Conservation (phyloP, 1,140 invertebrate species). For the Apis dorsata region DNA sequence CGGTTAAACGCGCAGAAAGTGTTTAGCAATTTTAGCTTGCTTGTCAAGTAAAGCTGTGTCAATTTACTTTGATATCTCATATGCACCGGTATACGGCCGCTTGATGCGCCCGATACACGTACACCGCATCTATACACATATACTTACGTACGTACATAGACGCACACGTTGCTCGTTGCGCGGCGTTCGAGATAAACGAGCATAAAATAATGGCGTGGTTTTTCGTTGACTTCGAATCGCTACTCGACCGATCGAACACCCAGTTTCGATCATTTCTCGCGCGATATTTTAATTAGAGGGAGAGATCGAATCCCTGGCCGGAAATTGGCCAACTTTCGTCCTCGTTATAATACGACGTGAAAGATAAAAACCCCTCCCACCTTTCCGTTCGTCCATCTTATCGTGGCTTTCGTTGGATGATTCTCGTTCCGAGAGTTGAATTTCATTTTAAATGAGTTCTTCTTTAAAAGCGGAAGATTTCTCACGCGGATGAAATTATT, state of each 20-base stretch:
- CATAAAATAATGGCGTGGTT: constrained; percentile 51
- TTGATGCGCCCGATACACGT: constrained; percentile 19
- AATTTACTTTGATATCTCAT: constrained; percentile 60
- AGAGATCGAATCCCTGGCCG: background rate
- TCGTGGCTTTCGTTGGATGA: no score
- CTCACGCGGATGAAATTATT: background rate
- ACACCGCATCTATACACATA: no score
- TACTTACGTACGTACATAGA: no score
- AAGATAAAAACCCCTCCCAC: no score
- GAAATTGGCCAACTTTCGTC: background rate
- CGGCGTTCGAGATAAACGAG: constrained; percentile 51
- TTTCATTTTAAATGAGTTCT: background rate
- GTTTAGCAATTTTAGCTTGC: constrained; percentile 46
- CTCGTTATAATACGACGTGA: background rate
- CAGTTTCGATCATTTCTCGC: constrained; percentile 14
- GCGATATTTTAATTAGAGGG: constrained; percentile 38
- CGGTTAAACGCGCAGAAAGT: constrained; percentile 51
- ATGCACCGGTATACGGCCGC: constrained; percentile 17
- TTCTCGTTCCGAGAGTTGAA: background rate
- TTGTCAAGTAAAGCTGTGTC: constrained; percentile 56
- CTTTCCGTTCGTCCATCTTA: no score
- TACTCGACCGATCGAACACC: background rate
- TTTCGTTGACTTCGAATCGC: constrained; percentile 15
- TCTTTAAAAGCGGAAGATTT: no score
- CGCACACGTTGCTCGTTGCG: background rate